Percentiles rank a stretch among this genome's conserved stretches.
Evolutionary conservation across 2,888 invertebrate genomes (phyloP).

Genomic region (Drosophila colorata): DNA sequence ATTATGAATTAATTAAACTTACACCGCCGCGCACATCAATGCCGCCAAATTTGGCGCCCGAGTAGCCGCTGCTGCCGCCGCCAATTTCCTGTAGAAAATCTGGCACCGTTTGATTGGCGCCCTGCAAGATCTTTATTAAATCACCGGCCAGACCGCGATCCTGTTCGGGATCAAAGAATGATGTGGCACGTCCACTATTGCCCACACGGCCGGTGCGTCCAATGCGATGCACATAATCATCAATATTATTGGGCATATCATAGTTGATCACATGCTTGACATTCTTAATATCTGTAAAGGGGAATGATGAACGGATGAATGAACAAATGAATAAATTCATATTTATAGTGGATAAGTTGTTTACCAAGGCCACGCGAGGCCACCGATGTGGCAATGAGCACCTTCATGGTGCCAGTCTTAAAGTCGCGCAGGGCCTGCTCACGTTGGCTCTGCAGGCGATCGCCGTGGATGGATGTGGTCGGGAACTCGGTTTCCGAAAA

Average conservation of each 20-base stretch:
- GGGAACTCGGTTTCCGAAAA: conserved; percentile 93
- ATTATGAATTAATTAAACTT: conserved; percentile 4
- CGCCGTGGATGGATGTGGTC: conserved; percentile 99
- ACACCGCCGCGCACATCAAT: conserved; percentile 87
- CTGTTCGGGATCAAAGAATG: conserved; percentile 90
- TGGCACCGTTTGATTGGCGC: conserved; percentile 93
- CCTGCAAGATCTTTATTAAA: conserved; percentile 90
- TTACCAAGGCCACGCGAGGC: conserved; percentile 95
- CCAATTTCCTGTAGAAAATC: conserved; percentile 88
- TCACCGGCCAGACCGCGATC: conserved; percentile 88
- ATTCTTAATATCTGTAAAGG: conserved; percentile 90
- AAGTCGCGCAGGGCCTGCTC: conserved; percentile 98
- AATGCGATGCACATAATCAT: conserved; percentile 97
- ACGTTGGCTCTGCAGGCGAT: conserved; percentile 96
- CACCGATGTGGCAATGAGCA: conserved; percentile 97
- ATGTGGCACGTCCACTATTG: conserved; percentile 93
- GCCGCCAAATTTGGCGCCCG: conserved; percentile 88
- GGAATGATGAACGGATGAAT: background rate
- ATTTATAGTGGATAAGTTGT: background rate
- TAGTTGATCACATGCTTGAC: conserved; percentile 96
- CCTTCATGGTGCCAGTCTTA: conserved; percentile 90
- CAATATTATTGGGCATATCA: conserved; percentile 95
- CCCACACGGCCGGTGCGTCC: conserved; percentile 98
- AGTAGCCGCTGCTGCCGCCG: conserved; percentile 70
- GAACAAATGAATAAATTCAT: background rate